Conservation (phyloP, 2,888 invertebrate genomes). For the Aplocera efformata region DNA sequence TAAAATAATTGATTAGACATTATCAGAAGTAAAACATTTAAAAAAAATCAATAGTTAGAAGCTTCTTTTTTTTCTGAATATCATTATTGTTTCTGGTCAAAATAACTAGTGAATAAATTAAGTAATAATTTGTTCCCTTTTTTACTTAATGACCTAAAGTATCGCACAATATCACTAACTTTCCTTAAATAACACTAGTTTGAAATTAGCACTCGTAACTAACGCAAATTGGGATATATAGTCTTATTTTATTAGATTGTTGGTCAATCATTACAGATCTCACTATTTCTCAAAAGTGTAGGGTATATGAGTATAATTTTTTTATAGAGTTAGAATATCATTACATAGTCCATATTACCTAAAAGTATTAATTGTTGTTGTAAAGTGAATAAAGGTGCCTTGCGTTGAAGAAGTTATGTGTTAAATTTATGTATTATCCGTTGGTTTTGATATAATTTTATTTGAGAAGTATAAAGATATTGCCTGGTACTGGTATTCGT, state of each 20-base stretch:
- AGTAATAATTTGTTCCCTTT: no score
- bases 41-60: no score
- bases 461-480: constrained; percentile 38
- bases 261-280: no score
- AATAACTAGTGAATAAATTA: no score
- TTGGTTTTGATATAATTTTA: constrained; percentile 6
- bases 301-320: no score
- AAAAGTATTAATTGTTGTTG: constrained; percentile 23
- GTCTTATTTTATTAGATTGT: constrained; percentile 1
- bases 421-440: constrained; percentile 21
- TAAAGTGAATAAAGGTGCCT: constrained; percentile 24
- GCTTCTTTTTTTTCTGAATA: no score
- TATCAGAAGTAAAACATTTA: no score
- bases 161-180: constrained; percentile 14
- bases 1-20: no score
- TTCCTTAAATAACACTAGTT: constrained; percentile 22
- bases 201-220: constrained; percentile 28
- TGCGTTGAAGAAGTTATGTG: constrained; percentile 22
- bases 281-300: no score
- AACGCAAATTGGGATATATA: constrained; percentile 18
- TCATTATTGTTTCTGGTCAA: no score
- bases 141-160: no score
- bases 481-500: constrained; percentile 33
- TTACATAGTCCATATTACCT: constrained; percentile 4
- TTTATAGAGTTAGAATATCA: neutral